These are phyloP conservation scores for Drosophila santomea DNA, from an alignment of 1,140 invertebrate genomes.

Conservation along the genomic window DNA sequence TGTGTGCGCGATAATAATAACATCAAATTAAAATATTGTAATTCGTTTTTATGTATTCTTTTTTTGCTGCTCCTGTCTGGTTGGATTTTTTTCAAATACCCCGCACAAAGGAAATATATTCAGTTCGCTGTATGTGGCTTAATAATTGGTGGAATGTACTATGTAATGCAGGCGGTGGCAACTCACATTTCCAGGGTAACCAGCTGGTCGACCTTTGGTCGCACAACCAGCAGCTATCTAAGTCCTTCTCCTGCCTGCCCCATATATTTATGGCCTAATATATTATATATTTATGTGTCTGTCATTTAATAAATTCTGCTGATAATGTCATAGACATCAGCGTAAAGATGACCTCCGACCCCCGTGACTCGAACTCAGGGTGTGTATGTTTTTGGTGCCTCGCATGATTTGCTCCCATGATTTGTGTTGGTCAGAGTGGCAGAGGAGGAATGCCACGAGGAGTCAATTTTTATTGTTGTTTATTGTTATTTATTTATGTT, in stretches of 20 bases:
- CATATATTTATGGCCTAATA: conserved; percentile 62
- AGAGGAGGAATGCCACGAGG: conserved; percentile 6
- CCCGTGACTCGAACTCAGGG: background rate
- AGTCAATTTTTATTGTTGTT: conserved; percentile 50
- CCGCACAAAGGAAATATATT: background rate
- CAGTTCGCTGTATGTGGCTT: background rate
- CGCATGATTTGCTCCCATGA: conserved; percentile 49
- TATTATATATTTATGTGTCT: conserved; percentile 68
- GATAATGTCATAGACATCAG: conserved; percentile 68
- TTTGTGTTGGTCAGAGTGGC: conserved; percentile 49
- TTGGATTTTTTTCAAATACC: background rate
- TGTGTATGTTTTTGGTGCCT: conserved; percentile 18
- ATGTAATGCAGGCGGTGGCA: background rate
- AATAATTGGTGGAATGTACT: background rate
- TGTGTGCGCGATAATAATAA: conserved; percentile 50
- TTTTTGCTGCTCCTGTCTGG: background rate
- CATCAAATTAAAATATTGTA: conserved; percentile 68
- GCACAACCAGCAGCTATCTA: conserved; percentile 5
- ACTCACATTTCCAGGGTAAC: conserved; percentile 6
- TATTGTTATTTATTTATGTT: conserved; percentile 54
- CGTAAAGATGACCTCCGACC: conserved; percentile 54
- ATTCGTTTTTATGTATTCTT: conserved; percentile 44
- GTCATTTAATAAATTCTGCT: conserved; percentile 67
- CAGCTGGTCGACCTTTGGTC: background rate
- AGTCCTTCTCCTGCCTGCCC: background rate